Conservation (phyloP, 2,113 vertebrate species). For the Mirza zaza region DNA sequence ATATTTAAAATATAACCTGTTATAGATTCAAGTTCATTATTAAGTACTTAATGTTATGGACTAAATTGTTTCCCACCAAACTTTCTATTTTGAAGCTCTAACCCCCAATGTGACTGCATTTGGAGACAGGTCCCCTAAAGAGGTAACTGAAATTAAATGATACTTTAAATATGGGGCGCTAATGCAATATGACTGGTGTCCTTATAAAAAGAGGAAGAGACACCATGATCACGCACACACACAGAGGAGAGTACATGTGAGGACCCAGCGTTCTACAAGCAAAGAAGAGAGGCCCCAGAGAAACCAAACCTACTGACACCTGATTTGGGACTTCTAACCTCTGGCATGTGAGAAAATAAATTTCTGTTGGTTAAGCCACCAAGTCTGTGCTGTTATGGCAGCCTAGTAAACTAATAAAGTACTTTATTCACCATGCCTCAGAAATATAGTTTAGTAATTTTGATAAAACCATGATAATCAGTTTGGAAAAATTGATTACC, state of each 20-base stretch:
- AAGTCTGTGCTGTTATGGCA: background rate
- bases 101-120: background rate
- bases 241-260: background rate
- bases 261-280: background rate
- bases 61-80: background rate
- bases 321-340: background rate
- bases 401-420: background rate
- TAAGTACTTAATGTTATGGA: background rate
- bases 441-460: background rate
- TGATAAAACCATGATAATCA: background rate
- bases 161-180: background rate
- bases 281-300: background rate
- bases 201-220: background rate
- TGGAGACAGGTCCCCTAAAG: background rate
- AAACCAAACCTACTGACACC: background rate
- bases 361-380: background rate
- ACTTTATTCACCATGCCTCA: background rate
- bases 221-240: rapidly evolving
- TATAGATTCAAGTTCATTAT: background rate
- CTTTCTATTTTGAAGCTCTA: background rate
- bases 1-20: background rate
- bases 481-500: background rate
- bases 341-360: background rate
- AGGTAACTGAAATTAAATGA: background rate
- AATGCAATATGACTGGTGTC: background rate